Evolutionary conservation across 2,797 vertebrate species (phyloP), one percentile per base, ranked within the genome.

Genomic region (Lepus oiostolus): DNA sequence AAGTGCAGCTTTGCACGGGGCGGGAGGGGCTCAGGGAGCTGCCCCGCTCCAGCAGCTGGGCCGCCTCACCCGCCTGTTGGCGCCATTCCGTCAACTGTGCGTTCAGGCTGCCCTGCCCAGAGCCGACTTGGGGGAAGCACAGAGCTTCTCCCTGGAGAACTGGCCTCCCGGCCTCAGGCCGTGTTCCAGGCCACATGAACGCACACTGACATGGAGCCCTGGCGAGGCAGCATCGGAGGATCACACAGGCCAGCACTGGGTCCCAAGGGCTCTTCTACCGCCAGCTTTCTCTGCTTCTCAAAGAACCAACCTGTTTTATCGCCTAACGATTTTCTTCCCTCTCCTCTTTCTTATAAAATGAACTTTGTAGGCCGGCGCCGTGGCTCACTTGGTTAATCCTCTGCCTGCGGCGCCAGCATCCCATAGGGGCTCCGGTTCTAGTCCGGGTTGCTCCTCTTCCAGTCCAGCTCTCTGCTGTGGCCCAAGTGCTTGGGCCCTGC

Each of bases 111-210:
- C 38, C 54, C 54, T 7, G n/a, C 72, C 62, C 4, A 7, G 74
- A 17, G 5, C 32, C 17, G 22, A 0, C 28, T 63, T 7, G 6
- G 63, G 42, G 7, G 65, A 26, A 10, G 9, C 13, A 9, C 8
- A 2, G 38, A 42, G 42, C 42, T 22, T 16, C 62, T 26, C 38
- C 65, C 70, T 17, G 1, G 2, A 52, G 50, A 47, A 24, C 32
- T 0, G 1, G 26, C 62, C 75, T 54, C 28, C 1, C 3, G 10
- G 1, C 10, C 7, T 24, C 1, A 3, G 10, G 2, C 10, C 7
- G 1, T 6, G 0, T 63, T 24, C 24, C 32, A 4, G 7, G 21
- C 30, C 19, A 4, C 0, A 5, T 0, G 10, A 35, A n/a, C n/a
- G 4, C 67, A 30, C 4, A 7, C 7, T 26, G 30, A 12, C 1